phyloP scores from a whole-genome alignment of 2,888 invertebrate genomes.

The Tenthredo scrophulariae region DNA sequence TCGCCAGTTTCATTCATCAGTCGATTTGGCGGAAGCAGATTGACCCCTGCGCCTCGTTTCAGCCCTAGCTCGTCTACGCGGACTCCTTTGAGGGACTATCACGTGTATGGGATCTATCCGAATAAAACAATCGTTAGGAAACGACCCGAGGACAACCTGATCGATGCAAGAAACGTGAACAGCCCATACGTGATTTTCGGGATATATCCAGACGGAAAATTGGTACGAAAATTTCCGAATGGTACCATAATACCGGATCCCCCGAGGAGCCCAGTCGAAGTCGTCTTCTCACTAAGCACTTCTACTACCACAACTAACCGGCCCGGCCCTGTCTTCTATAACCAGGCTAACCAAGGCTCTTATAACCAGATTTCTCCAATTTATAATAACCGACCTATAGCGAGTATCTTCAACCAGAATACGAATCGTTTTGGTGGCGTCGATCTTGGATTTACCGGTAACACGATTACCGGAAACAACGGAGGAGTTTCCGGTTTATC shows the following conservation, averaged over 20 bases:
- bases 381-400: constrained; percentile 71
- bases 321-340: constrained; percentile 68
- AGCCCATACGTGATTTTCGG: constrained; percentile 88
- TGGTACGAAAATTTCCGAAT: constrained; percentile 89
- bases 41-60: constrained; percentile 71
- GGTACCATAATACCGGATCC: constrained; percentile 88
- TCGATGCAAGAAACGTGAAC: constrained; percentile 85
- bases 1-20: constrained; percentile 57
- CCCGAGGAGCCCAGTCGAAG: constrained; percentile 75
- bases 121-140: constrained; percentile 90
- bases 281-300: constrained; percentile 76
- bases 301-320: constrained; percentile 74
- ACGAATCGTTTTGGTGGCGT: constrained; percentile 67
- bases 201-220: constrained; percentile 88
- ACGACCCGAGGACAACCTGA: constrained; percentile 84
- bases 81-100: constrained; percentile 84
- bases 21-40: constrained; percentile 69
- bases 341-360: constrained; percentile 69
- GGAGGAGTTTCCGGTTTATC: constrained; percentile 67
- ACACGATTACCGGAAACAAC: constrained; percentile 68
- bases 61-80: constrained; percentile 68
- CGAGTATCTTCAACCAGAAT: constrained; percentile 67
- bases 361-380: constrained; percentile 70
- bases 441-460: constrained; percentile 74
- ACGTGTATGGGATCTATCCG: constrained; percentile 87